Base-by-base conservation (phyloP, 1,140 invertebrate genomes). In the Whitmania pigra region DNA sequence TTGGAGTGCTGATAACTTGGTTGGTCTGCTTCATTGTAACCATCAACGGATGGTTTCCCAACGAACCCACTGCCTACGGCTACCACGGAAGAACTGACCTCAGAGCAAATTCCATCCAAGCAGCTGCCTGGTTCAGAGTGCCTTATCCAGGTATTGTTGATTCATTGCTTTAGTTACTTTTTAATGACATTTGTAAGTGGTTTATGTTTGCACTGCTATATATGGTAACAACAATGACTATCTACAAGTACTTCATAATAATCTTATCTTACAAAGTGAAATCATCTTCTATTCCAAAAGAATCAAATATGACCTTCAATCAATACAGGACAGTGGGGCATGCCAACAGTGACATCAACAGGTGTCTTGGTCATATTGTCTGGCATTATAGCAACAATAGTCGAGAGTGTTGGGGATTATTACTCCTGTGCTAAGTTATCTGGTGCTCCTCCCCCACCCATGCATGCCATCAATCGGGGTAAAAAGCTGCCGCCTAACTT, bases 341-440 rank as follows among this genome's bases (percentile, higher is more conserved):
- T 84, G 17, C 91, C 92, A 0, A 92, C 89, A 0, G 87, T 81
- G 0, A 88, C 85, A 63, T 81, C 87, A 11, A 87, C 87, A 0
- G 89, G 88, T 0, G 89, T 91, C 13, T 81, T 92, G 25, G 91
- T 90, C 0, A 90, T 93, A 88, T 75, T 92, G 57, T 89, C 90
- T 11, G 91, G 89, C 0, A 89, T 92, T 6, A 78, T 94, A 11
- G 89, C 90, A 0, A 91, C 90, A 67, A 88, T 89, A 0, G 88
- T 93, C 11, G 91, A 93, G 81, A 91, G 90, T 0, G 87, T 93
- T 70, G 91, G 91, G 76, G 92, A 93, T 80, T 93, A 93, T 81
- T 90, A 90, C 57, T 91, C 91, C 5, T 90, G 89, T 5, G 89
- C 91, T 0, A 86, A 88, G 79, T 88, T 92, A 86, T 88, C 89